Evolutionary conservation across 2,888 invertebrate species (phyloP).

Genomic region (Lepidonotus clava): DNA sequence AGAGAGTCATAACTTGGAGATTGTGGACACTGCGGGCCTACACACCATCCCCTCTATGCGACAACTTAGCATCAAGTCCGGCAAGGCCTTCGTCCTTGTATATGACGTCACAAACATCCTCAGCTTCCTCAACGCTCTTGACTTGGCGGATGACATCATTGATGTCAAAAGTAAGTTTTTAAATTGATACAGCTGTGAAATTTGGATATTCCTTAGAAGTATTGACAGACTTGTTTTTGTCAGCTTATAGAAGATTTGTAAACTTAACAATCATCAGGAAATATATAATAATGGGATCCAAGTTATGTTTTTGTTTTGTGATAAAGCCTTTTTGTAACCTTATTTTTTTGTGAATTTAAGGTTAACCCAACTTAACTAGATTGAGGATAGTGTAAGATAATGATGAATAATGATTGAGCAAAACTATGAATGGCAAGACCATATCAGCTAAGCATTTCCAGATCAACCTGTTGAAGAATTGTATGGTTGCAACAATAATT

Average conservation of each 20-base stretch:
- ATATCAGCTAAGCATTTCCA: too few relatives aligned
- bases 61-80: constrained; percentile 35
- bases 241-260: not conserved
- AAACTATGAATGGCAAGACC: too few relatives aligned
- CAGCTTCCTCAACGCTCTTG: constrained; percentile 17
- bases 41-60: constrained; percentile 12
- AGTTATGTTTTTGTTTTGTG: not conserved
- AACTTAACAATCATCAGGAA: not conserved
- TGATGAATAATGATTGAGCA: too few relatives aligned
- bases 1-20: constrained; percentile 2
- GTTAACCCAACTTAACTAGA: too few relatives aligned
- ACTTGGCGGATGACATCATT: constrained; percentile 15
- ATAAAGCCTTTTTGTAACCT: too few relatives aligned
- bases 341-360: too few relatives aligned
- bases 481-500: too few relatives aligned
- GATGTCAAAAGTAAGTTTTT: not conserved
- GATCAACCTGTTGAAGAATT: too few relatives aligned
- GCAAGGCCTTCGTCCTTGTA: constrained; percentile 33
- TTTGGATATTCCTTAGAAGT: too few relatives aligned
- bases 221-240: not conserved
- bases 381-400: too few relatives aligned
- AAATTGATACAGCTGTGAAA: too few relatives aligned
- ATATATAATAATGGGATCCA: not conserved
- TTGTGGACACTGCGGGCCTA: constrained; percentile 30
- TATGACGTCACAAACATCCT: constrained; percentile 35